phyloP scores from a whole-genome alignment of 2,888 invertebrate genomes.

The Drosophila phalerata region DNA sequence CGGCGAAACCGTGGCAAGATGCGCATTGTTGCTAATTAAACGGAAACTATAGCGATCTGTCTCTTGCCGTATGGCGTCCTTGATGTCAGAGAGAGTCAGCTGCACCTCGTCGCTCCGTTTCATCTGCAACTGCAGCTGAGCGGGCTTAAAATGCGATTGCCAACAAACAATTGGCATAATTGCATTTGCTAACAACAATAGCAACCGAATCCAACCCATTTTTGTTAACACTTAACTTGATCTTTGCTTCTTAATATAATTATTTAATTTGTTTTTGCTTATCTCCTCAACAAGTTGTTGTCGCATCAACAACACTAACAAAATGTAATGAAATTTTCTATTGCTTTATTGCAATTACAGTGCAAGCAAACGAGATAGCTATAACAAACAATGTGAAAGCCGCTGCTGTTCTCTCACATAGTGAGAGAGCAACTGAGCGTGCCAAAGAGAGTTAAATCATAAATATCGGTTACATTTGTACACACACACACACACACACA shows the following conservation, averaged over 20 bases:
- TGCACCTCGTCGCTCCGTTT: conserved; percentile 49
- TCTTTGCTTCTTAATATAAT: not conserved
- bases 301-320: conserved; percentile 1
- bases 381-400: conserved; percentile 10
- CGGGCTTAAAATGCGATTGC: conserved; percentile 74
- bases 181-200: conserved; percentile 24
- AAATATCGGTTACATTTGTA: not conserved
- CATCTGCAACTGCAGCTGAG: conserved; percentile 72
- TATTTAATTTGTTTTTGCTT: not conserved
- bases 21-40: conserved; percentile 61
- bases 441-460: not conserved
- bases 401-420: not conserved
- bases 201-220: conserved; percentile 3
- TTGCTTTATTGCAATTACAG: conserved; percentile 21
- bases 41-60: conserved; percentile 61
- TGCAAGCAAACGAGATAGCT: conserved; percentile 13
- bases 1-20: conserved; percentile 66
- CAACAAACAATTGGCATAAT: conserved; percentile 47
- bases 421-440: not conserved
- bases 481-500: not conserved
- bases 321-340: not conserved
- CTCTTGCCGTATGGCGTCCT: conserved; percentile 12
- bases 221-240: not conserved
- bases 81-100: conserved; percentile 55
- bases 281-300: conserved; percentile 4